Percentiles rank a stretch among this genome's conserved stretches.
These are phyloP conservation scores for Saguinus midas DNA, from an alignment of 2,113 vertebrate species.

Conservation along the genomic window DNA sequence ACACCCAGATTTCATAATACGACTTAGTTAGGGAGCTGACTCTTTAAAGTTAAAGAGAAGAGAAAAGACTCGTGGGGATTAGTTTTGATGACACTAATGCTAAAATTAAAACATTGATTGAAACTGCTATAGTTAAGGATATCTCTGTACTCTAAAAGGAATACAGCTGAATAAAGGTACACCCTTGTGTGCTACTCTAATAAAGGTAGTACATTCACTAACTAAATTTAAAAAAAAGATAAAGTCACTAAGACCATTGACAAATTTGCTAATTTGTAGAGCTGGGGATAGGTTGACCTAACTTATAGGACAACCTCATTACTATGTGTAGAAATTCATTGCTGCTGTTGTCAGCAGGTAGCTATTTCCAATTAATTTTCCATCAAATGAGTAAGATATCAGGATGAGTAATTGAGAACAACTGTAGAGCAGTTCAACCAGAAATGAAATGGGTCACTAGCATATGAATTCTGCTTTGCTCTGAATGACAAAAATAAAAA, in stretches of 20 bases:
- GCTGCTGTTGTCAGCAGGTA: not conserved
- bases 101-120: constrained; percentile 25
- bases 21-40: not conserved
- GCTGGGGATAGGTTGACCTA: not conserved
- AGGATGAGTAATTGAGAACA: not conserved
- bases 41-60: not conserved
- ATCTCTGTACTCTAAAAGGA: not conserved
- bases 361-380: not conserved
- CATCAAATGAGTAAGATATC: not conserved
- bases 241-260: not conserved
- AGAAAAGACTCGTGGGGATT: not conserved
- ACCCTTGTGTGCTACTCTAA: not conserved
- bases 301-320: not conserved
- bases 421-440: not conserved
- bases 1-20: not conserved
- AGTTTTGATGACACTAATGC: not conserved
- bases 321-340: not conserved
- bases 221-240: not conserved
- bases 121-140: not conserved
- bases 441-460: not conserved
- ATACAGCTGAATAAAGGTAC: not conserved
- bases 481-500: not conserved
- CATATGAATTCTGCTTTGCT: not conserved
- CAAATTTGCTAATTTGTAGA: not conserved
- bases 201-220: not conserved